Evolutionary conservation across 2,113 vertebrate genomes (phyloP).

Genomic region (Brachypteracias leptosomus): DNA sequence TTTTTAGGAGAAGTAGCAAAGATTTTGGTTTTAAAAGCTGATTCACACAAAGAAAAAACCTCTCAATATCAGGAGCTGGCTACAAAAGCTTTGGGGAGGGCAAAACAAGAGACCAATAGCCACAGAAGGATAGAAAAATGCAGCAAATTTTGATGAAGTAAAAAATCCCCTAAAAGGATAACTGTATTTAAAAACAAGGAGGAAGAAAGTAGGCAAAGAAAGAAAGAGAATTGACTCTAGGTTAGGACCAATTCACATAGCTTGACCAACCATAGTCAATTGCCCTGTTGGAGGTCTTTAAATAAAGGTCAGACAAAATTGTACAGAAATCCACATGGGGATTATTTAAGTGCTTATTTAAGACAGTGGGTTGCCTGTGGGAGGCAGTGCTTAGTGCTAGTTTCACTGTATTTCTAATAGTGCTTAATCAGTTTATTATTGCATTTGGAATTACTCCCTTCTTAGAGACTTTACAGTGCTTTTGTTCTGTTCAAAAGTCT

Average conservation of each 20-base stretch:
- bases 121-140: background rate
- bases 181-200: background rate
- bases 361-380: constrained; percentile 30
- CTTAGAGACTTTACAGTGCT: background rate
- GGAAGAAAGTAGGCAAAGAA: background rate
- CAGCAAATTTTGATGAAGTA: background rate
- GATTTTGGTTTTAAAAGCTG: background rate
- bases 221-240: background rate
- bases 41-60: background rate
- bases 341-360: constrained; percentile 62
- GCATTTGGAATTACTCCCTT: constrained; percentile 3
- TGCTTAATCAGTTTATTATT: constrained; percentile 56
- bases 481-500: background rate
- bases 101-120: background rate
- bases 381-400: background rate
- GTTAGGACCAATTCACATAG: background rate
- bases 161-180: background rate
- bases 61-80: background rate
- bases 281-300: constrained; percentile 37
- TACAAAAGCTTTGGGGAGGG: background rate
- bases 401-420: constrained; percentile 31
- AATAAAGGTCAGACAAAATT: constrained; percentile 60
- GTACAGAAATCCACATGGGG: constrained; percentile 43
- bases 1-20: background rate
- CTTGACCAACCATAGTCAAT: constrained; percentile 23